A percentile compares a stretch with the other conserved stretches of the same genome.
Conservation (phyloP, 2,888 invertebrate species). For the Azorinus chamasolen region DNA sequence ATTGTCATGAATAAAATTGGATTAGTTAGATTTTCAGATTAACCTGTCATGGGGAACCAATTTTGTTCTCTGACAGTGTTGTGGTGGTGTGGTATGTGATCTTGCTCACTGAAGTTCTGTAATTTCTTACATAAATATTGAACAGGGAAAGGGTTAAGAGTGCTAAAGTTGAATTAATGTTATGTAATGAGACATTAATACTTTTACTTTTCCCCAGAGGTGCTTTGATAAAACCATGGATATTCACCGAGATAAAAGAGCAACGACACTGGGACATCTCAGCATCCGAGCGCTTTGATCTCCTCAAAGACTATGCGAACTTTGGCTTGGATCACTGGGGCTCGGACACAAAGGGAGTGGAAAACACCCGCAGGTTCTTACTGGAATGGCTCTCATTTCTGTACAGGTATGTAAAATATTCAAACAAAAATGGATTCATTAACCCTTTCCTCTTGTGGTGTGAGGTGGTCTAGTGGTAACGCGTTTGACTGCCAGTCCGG, state of each 20-base stretch:
- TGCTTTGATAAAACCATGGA: constrained; percentile 99
- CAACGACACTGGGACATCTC: constrained; percentile 95
- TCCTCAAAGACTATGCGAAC: constrained; percentile 94
- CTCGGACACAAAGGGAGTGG: constrained; percentile 96
- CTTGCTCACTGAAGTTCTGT: too few species aligned
- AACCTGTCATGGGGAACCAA: too few species aligned
- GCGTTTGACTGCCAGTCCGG: too few species aligned
- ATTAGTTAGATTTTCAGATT: too few species aligned
- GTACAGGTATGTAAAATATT: constrained; percentile 82
- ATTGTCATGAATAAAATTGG: too few species aligned
- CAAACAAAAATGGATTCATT: constrained; percentile 1
- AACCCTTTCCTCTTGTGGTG: background rate
- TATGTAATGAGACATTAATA: too few species aligned
- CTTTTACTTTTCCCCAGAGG: constrained; percentile 89
- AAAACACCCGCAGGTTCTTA: constrained; percentile 95
- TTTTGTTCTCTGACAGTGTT: too few species aligned
- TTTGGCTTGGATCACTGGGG: constrained; percentile 99
- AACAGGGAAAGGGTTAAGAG: too few species aligned
- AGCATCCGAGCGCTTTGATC: constrained; percentile 95
- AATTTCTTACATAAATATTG: too few species aligned
- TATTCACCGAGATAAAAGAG: constrained; percentile 99
- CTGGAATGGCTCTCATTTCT: constrained; percentile 87
- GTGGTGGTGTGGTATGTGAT: too few species aligned
- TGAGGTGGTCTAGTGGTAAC: too few species aligned
- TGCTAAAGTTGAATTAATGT: too few species aligned